Base-by-base conservation (phyloP, 30 jellyfish, hydroid and myxozoan species). In the Hydractinia echinata region DNA sequence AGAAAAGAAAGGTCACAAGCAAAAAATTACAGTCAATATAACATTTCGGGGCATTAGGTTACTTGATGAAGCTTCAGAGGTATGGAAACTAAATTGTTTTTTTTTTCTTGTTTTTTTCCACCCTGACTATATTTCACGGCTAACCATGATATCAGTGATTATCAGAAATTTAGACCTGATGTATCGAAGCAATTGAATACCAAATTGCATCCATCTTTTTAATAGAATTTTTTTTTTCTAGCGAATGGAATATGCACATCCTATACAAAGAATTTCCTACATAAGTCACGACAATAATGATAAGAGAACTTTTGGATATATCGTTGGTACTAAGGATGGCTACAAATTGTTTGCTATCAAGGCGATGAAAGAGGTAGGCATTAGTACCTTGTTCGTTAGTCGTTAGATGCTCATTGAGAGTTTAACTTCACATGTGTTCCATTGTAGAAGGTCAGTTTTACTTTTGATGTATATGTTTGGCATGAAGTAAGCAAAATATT, bases 321-420 rank as follows among this genome's bases (percentile, higher is more conserved):
- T 93, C 71, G 99, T 93, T 86, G 95, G 99, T 70, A 80, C 95
- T 11, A 89, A 90, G 16, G 96, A 93, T 21, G 99, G 99, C n/a
- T 85, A 93, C 79, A 86, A 79, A 21, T 73, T 93, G 51, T 93
- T 93, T 93, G 96, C 99, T 7, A 88, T 93, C 83, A 74, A 84
- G 67, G 82, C 99, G 3, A 92, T 83, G 90, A 93, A 93, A 76
- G 96, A 84, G 81, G 99, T 93, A 67, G 71, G 94, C 67, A 6
- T 4, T 39, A 4, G 19, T n/a, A 10, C 80, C 76, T 76, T 54
- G 76, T 14, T 49, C 19, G 44, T 30, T 30, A 30, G 44, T 30
- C 2, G 2, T 30, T 30, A 30, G 1, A 30, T 30, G 44, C 44
- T 30, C 44, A 30, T 2, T 30, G 44, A 30, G 2, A 30, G 44